Evolutionary conservation across 2,113 vertebrate genomes (phyloP).

Genomic region (Mesitornis unicolor): DNA sequence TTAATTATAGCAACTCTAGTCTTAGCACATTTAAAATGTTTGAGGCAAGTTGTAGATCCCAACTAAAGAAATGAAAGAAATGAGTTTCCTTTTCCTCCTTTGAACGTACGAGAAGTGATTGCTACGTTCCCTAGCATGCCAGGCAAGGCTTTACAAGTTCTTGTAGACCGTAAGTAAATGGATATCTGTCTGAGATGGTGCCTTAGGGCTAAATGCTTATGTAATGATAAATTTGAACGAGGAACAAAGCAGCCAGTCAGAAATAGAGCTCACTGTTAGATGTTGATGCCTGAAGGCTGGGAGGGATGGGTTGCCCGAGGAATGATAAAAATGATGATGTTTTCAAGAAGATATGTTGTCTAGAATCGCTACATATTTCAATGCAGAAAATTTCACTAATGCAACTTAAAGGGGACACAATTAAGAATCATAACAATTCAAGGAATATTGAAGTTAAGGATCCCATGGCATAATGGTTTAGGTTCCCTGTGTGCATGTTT

Average conservation of each 20-base stretch:
- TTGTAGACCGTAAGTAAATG: not conserved
- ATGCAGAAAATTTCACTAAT: not conserved
- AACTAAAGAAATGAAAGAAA: not conserved
- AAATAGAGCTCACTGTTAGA: not conserved
- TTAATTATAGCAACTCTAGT: not conserved
- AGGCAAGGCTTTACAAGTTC: slow-evolving; percentile 7
- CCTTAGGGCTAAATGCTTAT: not conserved
- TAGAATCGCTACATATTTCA: not conserved
- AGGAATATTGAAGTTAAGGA: not conserved
- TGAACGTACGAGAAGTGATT: not conserved
- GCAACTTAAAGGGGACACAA: not conserved
- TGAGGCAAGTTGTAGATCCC: not conserved
- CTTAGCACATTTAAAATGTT: not conserved
- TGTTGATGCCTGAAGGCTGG: not conserved
- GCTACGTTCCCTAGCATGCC: not conserved
- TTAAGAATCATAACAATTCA: not conserved
- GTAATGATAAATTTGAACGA: slow-evolving; percentile 16
- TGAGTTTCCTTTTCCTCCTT: not conserved
- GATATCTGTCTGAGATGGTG: not conserved
- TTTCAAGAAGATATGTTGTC: not conserved
- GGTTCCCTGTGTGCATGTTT: not conserved
- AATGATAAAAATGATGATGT: slow-evolving; percentile 11
- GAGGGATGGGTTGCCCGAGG: not conserved
- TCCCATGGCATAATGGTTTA: not conserved
- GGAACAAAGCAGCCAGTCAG: slow-evolving; percentile 10